Conservation (phyloP, 2,797 vertebrate species). For the Sebastolobus alascanus region DNA sequence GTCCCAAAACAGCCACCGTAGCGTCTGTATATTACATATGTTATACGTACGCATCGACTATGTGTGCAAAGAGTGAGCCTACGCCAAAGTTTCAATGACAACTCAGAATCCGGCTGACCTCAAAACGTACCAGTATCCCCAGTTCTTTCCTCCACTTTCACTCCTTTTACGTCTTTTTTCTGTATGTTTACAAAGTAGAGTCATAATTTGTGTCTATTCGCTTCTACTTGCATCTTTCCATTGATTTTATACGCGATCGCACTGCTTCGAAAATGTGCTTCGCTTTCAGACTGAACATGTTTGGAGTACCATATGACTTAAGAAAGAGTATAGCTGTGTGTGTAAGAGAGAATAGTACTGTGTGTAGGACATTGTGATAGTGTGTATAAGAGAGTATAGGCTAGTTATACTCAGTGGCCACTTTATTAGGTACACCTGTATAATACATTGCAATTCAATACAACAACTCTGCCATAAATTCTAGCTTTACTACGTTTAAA, state of each 20-base stretch:
- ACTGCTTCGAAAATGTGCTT: too few relatives aligned
- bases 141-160: background rate
- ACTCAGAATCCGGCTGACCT: background rate
- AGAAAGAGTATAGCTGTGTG: background rate
- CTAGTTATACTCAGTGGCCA: background rate
- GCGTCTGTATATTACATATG: background rate
- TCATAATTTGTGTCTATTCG: accelerated
- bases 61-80: background rate
- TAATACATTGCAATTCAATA: background rate
- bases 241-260: too few relatives aligned
- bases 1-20: background rate
- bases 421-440: background rate
- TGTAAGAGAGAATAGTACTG: background rate
- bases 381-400: background rate
- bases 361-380: background rate
- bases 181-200: background rate
- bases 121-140: background rate
- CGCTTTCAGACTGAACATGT: too few relatives aligned
- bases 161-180: background rate
- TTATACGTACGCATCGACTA: background rate
- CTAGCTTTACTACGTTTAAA: background rate
- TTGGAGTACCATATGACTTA: too few relatives aligned
- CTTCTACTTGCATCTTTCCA: background rate
- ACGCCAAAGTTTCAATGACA: background rate
- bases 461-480: background rate